Percentiles rank a stretch among this genome's conserved stretches.
Evolutionary conservation across 2,888 invertebrate species (phyloP).

Genomic region (Gymnoscelis rufifasciata): DNA sequence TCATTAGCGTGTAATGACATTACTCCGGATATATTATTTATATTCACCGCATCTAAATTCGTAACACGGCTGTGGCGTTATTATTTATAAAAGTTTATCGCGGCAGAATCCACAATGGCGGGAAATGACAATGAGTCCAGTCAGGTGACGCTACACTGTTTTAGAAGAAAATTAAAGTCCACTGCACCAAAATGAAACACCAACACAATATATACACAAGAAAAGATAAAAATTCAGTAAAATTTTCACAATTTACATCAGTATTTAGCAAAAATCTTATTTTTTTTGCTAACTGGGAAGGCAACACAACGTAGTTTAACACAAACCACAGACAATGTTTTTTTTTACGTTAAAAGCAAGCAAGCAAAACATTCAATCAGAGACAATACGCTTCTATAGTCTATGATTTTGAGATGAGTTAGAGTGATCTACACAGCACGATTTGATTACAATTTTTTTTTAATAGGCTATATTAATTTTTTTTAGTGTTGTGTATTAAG

Average conservation of each 20-base stretch:
- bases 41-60: slow-evolving; percentile 53
- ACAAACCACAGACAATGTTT: slow-evolving; percentile 48
- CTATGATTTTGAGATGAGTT: not conserved
- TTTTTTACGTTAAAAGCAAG: not conserved
- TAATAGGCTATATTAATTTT: no score
- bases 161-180: slow-evolving; percentile 40
- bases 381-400: not conserved
- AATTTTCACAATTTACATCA: slow-evolving; percentile 35
- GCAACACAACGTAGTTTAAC: slow-evolving; percentile 65
- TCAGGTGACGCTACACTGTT: slow-evolving; percentile 76
- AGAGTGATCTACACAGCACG: not conserved
- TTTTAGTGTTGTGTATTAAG: no score
- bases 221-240: slow-evolving; percentile 33
- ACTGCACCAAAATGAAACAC: slow-evolving; percentile 39
- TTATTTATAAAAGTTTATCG: slow-evolving; percentile 39
- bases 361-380: not conserved
- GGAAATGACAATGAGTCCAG: slow-evolving; percentile 79
- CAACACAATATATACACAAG: slow-evolving; percentile 36
- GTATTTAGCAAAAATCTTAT: slow-evolving; percentile 57
- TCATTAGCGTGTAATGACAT: slow-evolving; percentile 79
- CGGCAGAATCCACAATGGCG: slow-evolving; percentile 75
- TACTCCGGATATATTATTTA: slow-evolving; percentile 54
- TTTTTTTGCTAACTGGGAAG: slow-evolving; percentile 67
- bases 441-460: no score
- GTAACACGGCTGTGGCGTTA: slow-evolving; percentile 40